Percentiles rank a stretch among this genome's conserved stretches.
Conservation (phyloP, 1,140 invertebrate genomes). For the Neodiprion lecontei region DNA sequence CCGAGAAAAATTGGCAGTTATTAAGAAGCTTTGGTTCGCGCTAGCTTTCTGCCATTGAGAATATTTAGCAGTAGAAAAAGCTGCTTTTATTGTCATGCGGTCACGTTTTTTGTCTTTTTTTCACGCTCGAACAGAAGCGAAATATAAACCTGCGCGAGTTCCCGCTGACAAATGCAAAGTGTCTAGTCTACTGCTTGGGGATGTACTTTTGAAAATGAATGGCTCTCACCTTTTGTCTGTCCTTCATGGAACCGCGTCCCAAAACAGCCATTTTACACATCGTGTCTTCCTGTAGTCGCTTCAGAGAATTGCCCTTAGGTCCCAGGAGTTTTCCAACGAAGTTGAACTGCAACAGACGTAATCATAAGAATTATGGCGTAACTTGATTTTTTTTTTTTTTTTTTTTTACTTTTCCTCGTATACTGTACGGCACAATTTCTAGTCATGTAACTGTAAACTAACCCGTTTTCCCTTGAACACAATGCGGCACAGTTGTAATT, state of each 20-base stretch:
- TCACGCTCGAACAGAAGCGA: not conserved
- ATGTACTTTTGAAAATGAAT: not conserved
- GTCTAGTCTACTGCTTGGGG: not conserved
- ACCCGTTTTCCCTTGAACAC: not conserved
- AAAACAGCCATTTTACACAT: slow-evolving; percentile 93
- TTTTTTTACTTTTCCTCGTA: not conserved
- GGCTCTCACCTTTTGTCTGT: slow-evolving; percentile 78
- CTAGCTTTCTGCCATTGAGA: too few species aligned
- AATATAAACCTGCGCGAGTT: too few species aligned
- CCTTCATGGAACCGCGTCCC: slow-evolving; percentile 89
- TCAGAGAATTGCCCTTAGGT: slow-evolving; percentile 90
- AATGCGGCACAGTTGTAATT: too few species aligned
- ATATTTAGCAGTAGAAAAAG: too few species aligned
- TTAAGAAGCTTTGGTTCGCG: too few species aligned
- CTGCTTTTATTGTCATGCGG: not conserved
- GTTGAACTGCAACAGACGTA: slow-evolving; percentile 75
- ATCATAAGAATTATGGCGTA: slow-evolving; percentile 8
- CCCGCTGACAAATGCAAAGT: not conserved
- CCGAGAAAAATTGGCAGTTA: too few species aligned
- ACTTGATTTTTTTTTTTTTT: too few species aligned
- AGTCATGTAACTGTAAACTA: not conserved
- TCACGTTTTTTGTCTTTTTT: not conserved
- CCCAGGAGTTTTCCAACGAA: slow-evolving; percentile 92
- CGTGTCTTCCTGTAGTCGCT: slow-evolving; percentile 88
- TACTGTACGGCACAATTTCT: not conserved